Evolutionary conservation across 2,888 invertebrate species (phyloP), one percentile per base, ranked within the genome.

Genomic region (Philonicus albiceps): DNA sequence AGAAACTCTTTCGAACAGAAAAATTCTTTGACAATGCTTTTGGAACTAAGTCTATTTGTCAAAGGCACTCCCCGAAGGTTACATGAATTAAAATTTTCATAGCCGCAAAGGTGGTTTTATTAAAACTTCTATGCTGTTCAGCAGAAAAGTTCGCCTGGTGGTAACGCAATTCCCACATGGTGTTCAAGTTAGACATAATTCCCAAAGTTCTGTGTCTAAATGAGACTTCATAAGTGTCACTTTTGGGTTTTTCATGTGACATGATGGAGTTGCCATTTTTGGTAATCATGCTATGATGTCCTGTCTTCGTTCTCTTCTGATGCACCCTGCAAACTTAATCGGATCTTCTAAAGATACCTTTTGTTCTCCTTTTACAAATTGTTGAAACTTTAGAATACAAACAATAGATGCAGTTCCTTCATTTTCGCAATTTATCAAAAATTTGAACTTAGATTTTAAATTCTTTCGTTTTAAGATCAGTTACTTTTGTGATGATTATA

Each of bases 211-310:
- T 55, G 16, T 55, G 31, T 53, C 81, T 81, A 81, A 81, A 81
- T 81, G 81, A 8, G 34, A 30, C 55, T 81, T 81, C 81, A 81
- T 55, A 81, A 81, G 81, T 55, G 81, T 55, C 81, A 81, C 64
- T 64, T 81, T 55, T 30, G 37, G 30, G 34, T 64, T 81, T n/a
- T 81, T 31, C 81, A 55, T 81, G 49, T 81, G 34, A 53, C 19
- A 22, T 81, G 22, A 30, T n/a, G 11, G 11, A 64, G 55, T 31
- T 53, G 53, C 27, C 22, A 43, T 76, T 78, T 27, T 49, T 27
- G 27, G 22, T 27, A 30, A 27, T 11, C 27, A 16, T 22, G 27
- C 49, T 78, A 78, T 11, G 49, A 53, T 78, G n/a, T 49, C 19
- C 16, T 49, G 1, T 49, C 40, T 43, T 3, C 27, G 53, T 53